Base-by-base conservation (phyloP, 2,888 invertebrate species). In the Adineta ricciae region DNA sequence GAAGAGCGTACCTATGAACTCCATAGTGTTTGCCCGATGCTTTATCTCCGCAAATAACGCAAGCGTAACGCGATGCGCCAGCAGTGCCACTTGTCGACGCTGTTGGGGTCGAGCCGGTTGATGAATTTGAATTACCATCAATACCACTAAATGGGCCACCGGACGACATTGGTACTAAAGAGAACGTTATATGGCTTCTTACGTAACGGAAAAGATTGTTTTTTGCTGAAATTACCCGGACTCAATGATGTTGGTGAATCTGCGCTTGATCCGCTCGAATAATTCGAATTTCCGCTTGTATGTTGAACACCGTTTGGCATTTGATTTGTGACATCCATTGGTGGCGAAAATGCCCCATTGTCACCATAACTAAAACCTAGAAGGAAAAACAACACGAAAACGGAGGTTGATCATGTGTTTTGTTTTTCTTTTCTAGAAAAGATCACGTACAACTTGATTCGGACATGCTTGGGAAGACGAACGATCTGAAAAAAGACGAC, bases 1-100 rank as follows among this genome's bases (percentile, higher is more conserved):
- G 11, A 5, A 41, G 21, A 50, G 19, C 88, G 87, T 90, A 95
- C 95, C 95, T 97, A 92, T 97, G 97, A 24, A 98, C 97, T 84
- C 97, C 97, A 90, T 97, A 97, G 91, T 97, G 97, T 91, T 98
- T 98, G 85, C 97, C 97, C 89, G 96, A 96, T 32, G 97, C 97
- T 87, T 96, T 93, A 91, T 97, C 97, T 0, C 97, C 97, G 91
- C 97, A 97, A 89, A 97, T 97, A 86, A 96, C 96, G 90, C 97
- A 97, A 87, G 97, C 93, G 91, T 97, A 97, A 91, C 97, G 98
- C 86, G 96, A 83, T 27, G 85, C 83, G 50, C 27, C 56, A 56
- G 56, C 56, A 9, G 64, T 32, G 1, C 64, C 64, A 64, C 64
- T 64, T 64, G 64, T 64, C 32, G 64, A 32, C 4, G 64, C 64